These are phyloP conservation scores for Carollia perspicillata DNA, from an alignment of 2,113 vertebrate genomes.

Conservation along the genomic window DNA sequence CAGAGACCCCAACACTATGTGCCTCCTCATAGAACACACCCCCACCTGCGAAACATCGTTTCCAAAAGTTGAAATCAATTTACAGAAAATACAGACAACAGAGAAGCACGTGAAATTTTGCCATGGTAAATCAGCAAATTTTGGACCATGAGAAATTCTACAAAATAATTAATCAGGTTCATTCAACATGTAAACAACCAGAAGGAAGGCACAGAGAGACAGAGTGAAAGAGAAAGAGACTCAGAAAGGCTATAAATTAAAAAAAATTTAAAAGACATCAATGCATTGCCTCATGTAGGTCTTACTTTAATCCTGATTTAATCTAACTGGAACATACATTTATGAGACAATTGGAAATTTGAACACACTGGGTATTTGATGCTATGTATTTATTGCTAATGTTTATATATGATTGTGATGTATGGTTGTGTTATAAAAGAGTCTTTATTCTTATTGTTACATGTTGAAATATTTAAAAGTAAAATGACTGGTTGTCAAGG, in stretches of 20 bases:
- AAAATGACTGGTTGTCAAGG: not conserved
- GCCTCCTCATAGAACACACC: not conserved
- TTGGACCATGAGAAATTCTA: not conserved
- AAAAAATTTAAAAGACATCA: not conserved
- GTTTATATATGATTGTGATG: not conserved
- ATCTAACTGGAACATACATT: not conserved
- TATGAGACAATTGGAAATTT: not conserved
- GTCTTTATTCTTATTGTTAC: not conserved
- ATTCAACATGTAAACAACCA: not conserved
- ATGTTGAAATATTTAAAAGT: not conserved
- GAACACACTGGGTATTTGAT: not conserved
- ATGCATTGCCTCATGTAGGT: not conserved
- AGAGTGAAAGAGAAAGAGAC: fast-evolving
- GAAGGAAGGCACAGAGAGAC: not conserved
- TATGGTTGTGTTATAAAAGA: not conserved
- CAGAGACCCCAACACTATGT: not conserved
- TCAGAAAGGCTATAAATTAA: not conserved
- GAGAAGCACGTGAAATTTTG: not conserved
- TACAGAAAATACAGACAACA: not conserved
- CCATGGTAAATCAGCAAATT: not conserved
- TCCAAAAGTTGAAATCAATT: not conserved
- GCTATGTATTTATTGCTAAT: not conserved
- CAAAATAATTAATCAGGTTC: not conserved
- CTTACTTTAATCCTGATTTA: constrained; percentile 14
- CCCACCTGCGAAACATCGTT: not conserved